Evolutionary conservation across 2,797 vertebrate species (phyloP), one percentile per base, ranked within the genome.

Genomic region (Leuciscus waleckii): DNA sequence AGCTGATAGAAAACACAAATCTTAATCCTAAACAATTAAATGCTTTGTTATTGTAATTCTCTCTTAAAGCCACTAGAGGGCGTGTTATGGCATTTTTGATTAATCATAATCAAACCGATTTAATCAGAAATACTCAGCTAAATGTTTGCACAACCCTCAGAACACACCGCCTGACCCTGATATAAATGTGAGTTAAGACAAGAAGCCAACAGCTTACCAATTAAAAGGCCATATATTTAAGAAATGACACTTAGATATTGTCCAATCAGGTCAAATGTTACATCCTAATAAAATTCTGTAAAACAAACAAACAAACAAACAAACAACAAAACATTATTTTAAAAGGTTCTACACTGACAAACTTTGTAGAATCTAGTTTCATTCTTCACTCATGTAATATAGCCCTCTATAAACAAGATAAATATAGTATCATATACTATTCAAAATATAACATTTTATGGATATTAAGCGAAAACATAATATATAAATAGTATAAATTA

Each of bases 401-500:
- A 84, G 11, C 39, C 29, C 11, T 74, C 37, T 69, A 67, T 41
- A 78, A 84, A 84, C 74, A 77, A 61, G 49, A 79, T 84, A 84
- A 78, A 78, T 78, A 56, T 79, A 84, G 49, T 58, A 77, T 65
- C 58, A 67, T 69, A 84, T 58, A 70, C 54, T 43, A 70, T 70
- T 43, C 63, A 78, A 79, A 79, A 84, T 84, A 71, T 69, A 49
- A 49, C 46, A 26, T 58, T 71, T 51, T 54, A 65, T 81, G 23
- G 9, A 69, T 73, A 77, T 54, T 19, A 26, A 39, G 8, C 71
- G 43, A 84, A 82, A 84, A 54, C 74, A 69, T 54, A 58, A 58
- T 77, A 78, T 77, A 78, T 84, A 84, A 84, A 84, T 70, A 43
- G 37, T 79, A 84, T 79, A 84, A 84, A 58, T 79, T 78, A 84